Percentiles rank a stretch among this genome's conserved stretches.
phyloP scores from a whole-genome alignment of 2,888 invertebrate species.

The Lasioglossum malachurum region DNA sequence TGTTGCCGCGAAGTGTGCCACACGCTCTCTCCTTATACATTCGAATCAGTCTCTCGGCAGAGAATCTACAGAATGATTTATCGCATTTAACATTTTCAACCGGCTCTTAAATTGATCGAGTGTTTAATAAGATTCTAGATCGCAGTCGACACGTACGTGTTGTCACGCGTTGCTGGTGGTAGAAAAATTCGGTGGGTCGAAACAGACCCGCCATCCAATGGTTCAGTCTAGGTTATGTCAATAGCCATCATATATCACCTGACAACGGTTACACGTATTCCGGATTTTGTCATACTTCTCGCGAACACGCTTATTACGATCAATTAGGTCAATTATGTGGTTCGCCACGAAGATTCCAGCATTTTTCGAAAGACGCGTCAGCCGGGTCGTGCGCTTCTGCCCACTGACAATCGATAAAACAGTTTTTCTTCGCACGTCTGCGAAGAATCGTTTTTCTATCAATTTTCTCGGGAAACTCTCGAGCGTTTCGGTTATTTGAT shows the following conservation, averaged over 20 bases:
- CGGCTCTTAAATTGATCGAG: background rate
- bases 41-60: constrained; percentile 9
- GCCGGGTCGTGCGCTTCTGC: constrained; percentile 20
- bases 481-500: background rate
- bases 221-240: background rate
- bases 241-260: background rate
- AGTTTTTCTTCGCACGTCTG: background rate
- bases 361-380: constrained; percentile 54
- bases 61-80: constrained; percentile 14
- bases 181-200: background rate
- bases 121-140: background rate
- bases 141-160: background rate
- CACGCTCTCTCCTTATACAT: constrained; percentile 44
- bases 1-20: constrained; percentile 63
- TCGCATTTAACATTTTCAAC: background rate
- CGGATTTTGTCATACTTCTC: constrained; percentile 34
- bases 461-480: background rate
- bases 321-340: constrained; percentile 69
- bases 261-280: background rate
- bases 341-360: constrained; percentile 34
- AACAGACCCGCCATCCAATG: background rate
- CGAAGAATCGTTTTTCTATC: too few relatives aligned
- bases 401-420: constrained; percentile 35
- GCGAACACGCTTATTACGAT: constrained; percentile 38
- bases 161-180: background rate